A percentile compares a stretch with the other conserved stretches of the same genome.
These are phyloP conservation scores for Limanda limanda DNA, from an alignment of 2,113 vertebrate genomes.

Conservation along the genomic window DNA sequence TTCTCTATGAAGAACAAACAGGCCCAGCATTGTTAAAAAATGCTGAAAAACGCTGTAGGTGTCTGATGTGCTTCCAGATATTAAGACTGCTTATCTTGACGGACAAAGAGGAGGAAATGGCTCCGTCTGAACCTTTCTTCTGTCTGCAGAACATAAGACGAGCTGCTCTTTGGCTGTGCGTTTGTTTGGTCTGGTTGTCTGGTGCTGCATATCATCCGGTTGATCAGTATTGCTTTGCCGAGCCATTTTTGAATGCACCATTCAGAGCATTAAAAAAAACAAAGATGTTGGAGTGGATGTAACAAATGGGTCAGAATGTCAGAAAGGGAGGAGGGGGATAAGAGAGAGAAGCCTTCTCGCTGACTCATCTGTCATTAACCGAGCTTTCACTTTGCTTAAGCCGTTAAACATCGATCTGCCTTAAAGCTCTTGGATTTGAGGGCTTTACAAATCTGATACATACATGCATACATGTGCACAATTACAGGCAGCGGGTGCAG, in stretches of 20 bases:
- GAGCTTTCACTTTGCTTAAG: slow-evolving; percentile 42
- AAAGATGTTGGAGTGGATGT: neutral
- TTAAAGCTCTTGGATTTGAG: slow-evolving; percentile 36
- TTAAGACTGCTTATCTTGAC: slow-evolving; percentile 14
- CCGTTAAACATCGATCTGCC: slow-evolving; percentile 60
- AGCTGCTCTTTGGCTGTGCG: slow-evolving; percentile 10
- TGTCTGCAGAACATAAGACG: slow-evolving; percentile 22
- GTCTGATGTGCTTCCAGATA: slow-evolving; percentile 35
- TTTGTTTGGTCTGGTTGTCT: slow-evolving; percentile 44
- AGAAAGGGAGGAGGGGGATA: neutral
- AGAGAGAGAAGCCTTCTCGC: slow-evolving; percentile 17
- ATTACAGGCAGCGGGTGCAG: slow-evolving; percentile 39
- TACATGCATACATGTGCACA: slow-evolving; percentile 43
- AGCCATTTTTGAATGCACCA: slow-evolving; percentile 17
- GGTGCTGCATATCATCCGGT: slow-evolving; percentile 22
- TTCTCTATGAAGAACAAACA: slow-evolving; percentile 33
- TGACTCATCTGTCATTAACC: slow-evolving; percentile 53
- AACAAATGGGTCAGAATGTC: neutral
- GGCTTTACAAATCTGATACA: slow-evolving; percentile 41
- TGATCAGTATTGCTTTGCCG: slow-evolving; percentile 45
- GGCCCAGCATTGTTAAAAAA: neutral
- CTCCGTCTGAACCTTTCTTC: neutral
- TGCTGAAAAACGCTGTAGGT: neutral
- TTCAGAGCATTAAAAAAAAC: slow-evolving; percentile 32
- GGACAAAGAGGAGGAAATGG: slow-evolving; percentile 9